A percentile compares a stretch with the other conserved stretches of the same genome.
These are phyloP conservation scores for Mus caroli DNA, from an alignment of 2,797 vertebrate species.

Conservation along the genomic window DNA sequence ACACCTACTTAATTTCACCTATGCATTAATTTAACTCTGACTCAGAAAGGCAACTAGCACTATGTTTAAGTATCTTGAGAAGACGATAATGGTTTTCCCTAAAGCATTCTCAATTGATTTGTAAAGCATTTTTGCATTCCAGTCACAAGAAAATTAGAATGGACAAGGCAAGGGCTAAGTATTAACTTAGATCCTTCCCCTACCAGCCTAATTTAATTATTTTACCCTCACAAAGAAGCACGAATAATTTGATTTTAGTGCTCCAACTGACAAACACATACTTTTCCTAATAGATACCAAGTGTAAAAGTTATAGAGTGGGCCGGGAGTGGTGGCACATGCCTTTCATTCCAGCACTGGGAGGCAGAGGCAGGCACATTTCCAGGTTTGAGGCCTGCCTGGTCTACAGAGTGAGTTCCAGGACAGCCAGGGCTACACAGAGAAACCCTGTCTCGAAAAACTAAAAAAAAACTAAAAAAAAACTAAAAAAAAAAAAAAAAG, in stretches of 20 bases:
- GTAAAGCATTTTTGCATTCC: slow-evolving; percentile 48
- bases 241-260: neutral
- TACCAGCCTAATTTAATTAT: slow-evolving; percentile 38
- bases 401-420: no score
- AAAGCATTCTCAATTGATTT: slow-evolving; percentile 38
- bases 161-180: neutral
- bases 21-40: slow-evolving; percentile 18
- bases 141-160: neutral
- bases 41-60: slow-evolving; percentile 22
- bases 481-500: no score
- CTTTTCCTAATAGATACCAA: neutral
- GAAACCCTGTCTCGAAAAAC: no score
- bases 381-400: no score
- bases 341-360: no score
- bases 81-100: slow-evolving; percentile 17
- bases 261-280: neutral
- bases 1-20: slow-evolving; percentile 2
- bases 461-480: no score
- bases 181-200: neutral
- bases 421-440: no score
- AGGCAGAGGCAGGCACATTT: no score
- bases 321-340: no score
- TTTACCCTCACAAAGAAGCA: slow-evolving; percentile 21
- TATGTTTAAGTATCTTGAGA: slow-evolving; percentile 40
- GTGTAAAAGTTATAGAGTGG: neutral